Conservation (phyloP, 2,888 invertebrate genomes). For the Meghimatium bilineatum region DNA sequence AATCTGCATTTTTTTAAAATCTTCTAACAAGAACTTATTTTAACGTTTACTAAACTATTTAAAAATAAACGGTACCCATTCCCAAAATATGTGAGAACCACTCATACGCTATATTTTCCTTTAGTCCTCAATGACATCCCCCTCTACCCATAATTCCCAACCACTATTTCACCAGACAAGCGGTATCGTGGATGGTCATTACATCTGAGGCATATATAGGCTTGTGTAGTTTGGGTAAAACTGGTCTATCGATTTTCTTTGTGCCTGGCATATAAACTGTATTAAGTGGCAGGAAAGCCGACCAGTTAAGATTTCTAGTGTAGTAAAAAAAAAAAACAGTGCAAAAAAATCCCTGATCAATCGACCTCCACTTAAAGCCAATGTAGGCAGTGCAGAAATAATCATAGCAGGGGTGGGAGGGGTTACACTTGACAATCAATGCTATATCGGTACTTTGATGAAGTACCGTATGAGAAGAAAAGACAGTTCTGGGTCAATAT, state of each 20-base stretch:
- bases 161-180: neutral
- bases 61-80: too few species aligned
- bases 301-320: slow-evolving; percentile 40
- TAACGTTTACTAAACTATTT: too few species aligned
- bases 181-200: slow-evolving; percentile 19
- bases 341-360: slow-evolving; percentile 11
- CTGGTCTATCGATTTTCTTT: slow-evolving; percentile 29
- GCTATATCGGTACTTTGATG: neutral
- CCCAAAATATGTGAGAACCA: neutral
- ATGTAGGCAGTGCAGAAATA: slow-evolving; percentile 15
- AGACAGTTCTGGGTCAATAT: too few species aligned
- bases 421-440: neutral
- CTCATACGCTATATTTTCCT: too few species aligned
- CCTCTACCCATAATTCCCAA: neutral
- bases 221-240: slow-evolving; percentile 27
- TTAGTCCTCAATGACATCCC: neutral
- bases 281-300: slow-evolving; percentile 35
- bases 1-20: too few species aligned
- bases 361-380: slow-evolving; percentile 33
- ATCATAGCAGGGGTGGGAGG: neutral
- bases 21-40: too few species aligned
- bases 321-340: neutral
- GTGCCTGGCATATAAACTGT: slow-evolving; percentile 33
- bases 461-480: neutral
- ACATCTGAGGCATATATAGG: slow-evolving; percentile 19